Evolutionary conservation across 1,140 invertebrate genomes (phyloP), one percentile per base, ranked within the genome.

Genomic region (Ganaspis sp.): DNA sequence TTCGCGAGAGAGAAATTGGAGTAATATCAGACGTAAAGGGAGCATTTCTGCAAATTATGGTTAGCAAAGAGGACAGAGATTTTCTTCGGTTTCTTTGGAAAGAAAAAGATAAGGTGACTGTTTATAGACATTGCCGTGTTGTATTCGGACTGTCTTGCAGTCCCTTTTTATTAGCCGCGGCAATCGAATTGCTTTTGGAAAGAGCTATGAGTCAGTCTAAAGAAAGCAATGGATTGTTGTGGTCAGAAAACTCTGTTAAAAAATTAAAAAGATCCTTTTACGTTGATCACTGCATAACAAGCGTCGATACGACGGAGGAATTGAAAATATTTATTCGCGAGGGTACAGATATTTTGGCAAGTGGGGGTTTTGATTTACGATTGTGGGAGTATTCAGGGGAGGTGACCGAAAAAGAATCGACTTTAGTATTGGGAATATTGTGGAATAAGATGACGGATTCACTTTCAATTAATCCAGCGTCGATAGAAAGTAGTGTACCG

Each of bases 1-100:
- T 92, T 79, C 69, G 90, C 34, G 72, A 42, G 69, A 81, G 82
- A 15, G 80, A 75, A 40, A 85, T 88, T 72, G 90, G 86, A 19
- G 80, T 91, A 0, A 83, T 84, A 6, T 81, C 89, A 2, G 90
- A 92, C 69, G 89, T 91, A 4, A 79, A 83, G 58, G 87, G 89
- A 69, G 89, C 88, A 0, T 92, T 91, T 85, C 76, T 88, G 21
- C 84, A 88, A 75, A 88, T 92, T 23, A 42, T 29, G 8, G 19
- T 91, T 9, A 19, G 70, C 69, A 40, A 70, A 54, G 53, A 73
- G 0, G 85, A 91, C 76, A 58, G 89, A 71, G 79, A 88, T 64
- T 84, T 82, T 74, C 49, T 89, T 4, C 42, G 83, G 26, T 89
- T 89, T 80, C 70, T 89, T 4, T 90, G 87, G 85, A 73, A 72